Evolutionary conservation across 2,113 vertebrate species (phyloP).

Genomic region (Ornithorhynchus anatinus): DNA sequence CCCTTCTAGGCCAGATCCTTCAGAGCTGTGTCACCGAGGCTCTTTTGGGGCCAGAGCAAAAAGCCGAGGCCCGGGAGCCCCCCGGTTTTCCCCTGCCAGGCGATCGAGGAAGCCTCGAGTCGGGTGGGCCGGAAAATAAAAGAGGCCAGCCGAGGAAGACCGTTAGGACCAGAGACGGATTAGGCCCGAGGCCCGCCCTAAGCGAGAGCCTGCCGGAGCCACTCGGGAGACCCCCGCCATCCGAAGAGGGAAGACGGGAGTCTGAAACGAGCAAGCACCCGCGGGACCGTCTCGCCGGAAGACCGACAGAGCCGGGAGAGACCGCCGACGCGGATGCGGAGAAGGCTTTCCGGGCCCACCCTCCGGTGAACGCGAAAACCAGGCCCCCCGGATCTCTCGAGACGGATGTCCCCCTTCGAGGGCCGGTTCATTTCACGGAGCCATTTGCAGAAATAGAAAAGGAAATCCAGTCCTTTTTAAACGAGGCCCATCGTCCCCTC

Average conservation of each 20-base stretch:
- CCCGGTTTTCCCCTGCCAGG: neutral
- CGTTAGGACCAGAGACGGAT: conserved; percentile 6
- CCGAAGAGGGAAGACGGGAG: conserved; percentile 53
- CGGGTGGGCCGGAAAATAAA: neutral
- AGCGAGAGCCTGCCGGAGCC: conserved; percentile 31
- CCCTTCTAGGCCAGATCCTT: conserved; percentile 7
- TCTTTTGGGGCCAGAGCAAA: neutral
- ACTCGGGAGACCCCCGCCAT: conserved; percentile 53
- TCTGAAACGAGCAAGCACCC: conserved; percentile 53
- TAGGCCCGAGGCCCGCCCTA: conserved; percentile 24
- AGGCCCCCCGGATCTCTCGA: neutral
- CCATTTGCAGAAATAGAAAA: conserved; percentile 37
- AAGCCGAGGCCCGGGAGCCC: conserved; percentile 9
- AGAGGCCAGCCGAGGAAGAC: neutral
- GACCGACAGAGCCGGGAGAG: conserved; percentile 48
- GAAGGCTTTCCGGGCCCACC: conserved; percentile 41
- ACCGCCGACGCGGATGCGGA: conserved; percentile 47
- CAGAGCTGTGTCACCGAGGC: conserved; percentile 27
- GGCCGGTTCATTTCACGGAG: conserved; percentile 30
- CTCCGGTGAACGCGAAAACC: conserved; percentile 34
- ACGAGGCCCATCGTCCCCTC: conserved; percentile 42
- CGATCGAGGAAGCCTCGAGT: neutral
- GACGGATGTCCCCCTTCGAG: neutral
- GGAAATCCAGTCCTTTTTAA: conserved; percentile 36
- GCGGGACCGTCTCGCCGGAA: conserved; percentile 56